A percentile compares a stretch with the other conserved stretches of the same genome.
Evolutionary conservation across 2,113 vertebrate species (phyloP).

Genomic region (Cyanoderma ruficeps): DNA sequence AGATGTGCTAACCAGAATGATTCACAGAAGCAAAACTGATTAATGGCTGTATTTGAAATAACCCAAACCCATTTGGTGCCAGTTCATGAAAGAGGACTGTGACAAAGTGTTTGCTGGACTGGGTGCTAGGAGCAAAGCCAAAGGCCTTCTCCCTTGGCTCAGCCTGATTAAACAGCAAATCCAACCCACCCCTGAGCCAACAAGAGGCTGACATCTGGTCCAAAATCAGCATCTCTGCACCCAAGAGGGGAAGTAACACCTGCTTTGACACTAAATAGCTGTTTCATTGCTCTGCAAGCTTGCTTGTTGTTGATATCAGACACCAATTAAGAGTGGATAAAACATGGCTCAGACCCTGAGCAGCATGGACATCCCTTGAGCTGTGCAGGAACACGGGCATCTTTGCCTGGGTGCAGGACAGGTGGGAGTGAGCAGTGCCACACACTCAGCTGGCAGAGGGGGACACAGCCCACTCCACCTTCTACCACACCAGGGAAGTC

Average conservation of each 20-base stretch:
- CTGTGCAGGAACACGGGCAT: accelerated
- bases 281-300: not conserved
- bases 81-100: not conserved
- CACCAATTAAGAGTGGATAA: not conserved
- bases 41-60: not conserved
- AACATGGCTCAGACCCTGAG: not conserved
- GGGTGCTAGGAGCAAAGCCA: not conserved
- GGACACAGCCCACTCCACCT: not conserved
- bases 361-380: not conserved
- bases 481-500: accelerated
- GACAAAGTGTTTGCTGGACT: not conserved
- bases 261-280: not conserved
- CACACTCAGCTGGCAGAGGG: accelerated
- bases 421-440: not conserved
- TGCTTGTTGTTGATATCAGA: not conserved
- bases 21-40: not conserved
- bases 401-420: not conserved
- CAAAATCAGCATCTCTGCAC: not conserved
- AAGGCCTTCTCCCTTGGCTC: not conserved
- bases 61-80: not conserved
- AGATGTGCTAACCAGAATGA: not conserved
- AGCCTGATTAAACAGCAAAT: not conserved
- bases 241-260: not conserved
- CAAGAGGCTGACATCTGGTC: not conserved
- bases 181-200: not conserved